Evolutionary conservation across 2,113 vertebrate genomes (phyloP).

Genomic region (Pongo abelii): DNA sequence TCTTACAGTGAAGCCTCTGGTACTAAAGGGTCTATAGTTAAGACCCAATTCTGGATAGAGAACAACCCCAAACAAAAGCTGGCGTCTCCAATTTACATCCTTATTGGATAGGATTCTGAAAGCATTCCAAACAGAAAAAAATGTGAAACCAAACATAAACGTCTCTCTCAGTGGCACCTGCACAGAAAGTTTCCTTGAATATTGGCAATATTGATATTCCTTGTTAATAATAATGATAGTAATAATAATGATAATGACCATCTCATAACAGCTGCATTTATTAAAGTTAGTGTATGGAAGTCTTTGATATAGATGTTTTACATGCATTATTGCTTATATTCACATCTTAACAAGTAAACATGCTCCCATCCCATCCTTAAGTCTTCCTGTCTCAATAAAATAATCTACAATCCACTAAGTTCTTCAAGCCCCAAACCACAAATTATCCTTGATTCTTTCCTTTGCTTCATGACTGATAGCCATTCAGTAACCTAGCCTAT

Average conservation of each 20-base stretch:
- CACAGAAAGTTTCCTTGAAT: background rate
- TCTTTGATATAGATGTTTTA: background rate
- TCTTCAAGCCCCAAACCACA: background rate
- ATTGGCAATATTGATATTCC: background rate
- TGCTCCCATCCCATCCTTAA: background rate
- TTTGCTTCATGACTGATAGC: background rate
- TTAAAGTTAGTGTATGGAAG: background rate
- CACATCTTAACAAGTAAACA: background rate
- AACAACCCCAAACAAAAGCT: background rate
- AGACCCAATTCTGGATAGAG: background rate
- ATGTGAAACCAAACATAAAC: background rate
- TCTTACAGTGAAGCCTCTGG: background rate
- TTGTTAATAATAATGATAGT: background rate
- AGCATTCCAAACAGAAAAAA: background rate
- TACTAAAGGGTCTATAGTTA: background rate
- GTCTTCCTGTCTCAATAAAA: background rate
- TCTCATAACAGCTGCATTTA: background rate
- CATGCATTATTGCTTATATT: background rate
- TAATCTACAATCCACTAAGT: background rate
- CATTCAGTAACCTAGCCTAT: background rate
- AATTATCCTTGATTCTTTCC: background rate
- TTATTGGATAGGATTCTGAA: background rate
- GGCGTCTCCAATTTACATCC: background rate
- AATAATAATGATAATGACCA: background rate
- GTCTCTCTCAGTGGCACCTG: background rate